A percentile compares a stretch with the other conserved stretches of the same genome.
phyloP scores from a whole-genome alignment of 1,140 invertebrate species.

The Musca vetustissima region DNA sequence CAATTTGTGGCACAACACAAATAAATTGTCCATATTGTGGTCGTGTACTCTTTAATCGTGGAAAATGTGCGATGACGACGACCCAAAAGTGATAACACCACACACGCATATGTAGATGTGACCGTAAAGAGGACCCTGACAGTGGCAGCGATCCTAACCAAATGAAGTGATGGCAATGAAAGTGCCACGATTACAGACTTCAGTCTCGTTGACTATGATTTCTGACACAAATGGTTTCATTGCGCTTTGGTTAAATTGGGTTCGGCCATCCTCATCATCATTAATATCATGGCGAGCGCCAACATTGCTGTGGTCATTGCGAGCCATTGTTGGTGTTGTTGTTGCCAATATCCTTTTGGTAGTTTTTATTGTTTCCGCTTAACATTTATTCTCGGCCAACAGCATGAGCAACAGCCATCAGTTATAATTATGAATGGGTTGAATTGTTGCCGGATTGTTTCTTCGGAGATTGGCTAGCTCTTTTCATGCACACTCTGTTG shows the following conservation, averaged over 20 bases:
- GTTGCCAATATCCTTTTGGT: background rate
- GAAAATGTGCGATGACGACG: background rate
- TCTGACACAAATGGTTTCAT: conserved; percentile 13
- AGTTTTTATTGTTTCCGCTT: conserved; percentile 20
- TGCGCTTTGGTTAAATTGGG: background rate
- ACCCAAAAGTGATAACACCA: background rate
- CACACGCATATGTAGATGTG: no score
- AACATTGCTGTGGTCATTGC: conserved; percentile 9
- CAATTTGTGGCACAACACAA: conserved; percentile 30
- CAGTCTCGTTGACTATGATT: background rate
- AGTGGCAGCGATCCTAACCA: no score
- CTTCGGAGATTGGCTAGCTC: background rate
- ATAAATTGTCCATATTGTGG: conserved; percentile 32
- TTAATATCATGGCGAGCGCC: background rate
- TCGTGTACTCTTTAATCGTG: conserved; percentile 27
- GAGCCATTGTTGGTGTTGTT: conserved; percentile 1
- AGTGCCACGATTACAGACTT: no score
- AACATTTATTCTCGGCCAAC: conserved; percentile 4
- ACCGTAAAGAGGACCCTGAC: no score
- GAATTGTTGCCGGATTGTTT: background rate
- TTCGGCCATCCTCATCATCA: background rate
- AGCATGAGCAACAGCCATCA: background rate
- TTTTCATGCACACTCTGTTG: background rate
- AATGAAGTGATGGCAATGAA: no score
- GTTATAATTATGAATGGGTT: conserved; percentile 6